Base-by-base conservation (phyloP, 2,113 vertebrate species). In the Phaethornis superciliosus region DNA sequence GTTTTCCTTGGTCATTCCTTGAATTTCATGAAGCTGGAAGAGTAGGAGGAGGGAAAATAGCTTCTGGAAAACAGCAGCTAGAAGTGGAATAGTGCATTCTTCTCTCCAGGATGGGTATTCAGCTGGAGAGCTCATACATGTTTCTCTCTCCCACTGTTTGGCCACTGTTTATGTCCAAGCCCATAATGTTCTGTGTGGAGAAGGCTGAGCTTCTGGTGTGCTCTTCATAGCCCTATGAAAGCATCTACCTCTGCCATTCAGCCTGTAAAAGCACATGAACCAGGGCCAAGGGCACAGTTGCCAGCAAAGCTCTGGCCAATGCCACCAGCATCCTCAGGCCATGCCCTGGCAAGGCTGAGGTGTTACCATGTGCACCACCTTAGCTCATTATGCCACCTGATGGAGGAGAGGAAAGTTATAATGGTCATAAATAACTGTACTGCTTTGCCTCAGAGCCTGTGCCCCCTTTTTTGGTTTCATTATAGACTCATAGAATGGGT, bases 391-490 rank as follows among this genome's bases (percentile, higher is more conserved):
- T 20, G 24, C 9, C 10, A 3, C 0, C 0, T 12, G 33, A 12
- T 12, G 30, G 40, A 64, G 10, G 18, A 69, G 15, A 88, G 15
- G 10, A 68, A 52, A 70, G 9, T 16, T 30, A 5, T n/a, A 6
- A 24, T 35, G 21, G 37, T 21, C 22, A 26, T 8, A 42, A 75
- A 54, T 65, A 62, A 15, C 35, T 62, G 3, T 10, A 17, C 14
- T 6, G 1, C 0, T 8, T 37, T 15, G 40, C 27, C 33, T n/a
- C 3, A 0, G 42, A 54, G 7, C 23, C 17, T 0, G 2, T 27
- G 63, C 33, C 14, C 27, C 33, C 14, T 23, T 65, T 65, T n/a
- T 35, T 0, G 15, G 28, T 49, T 49, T 23, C 22, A 49, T 49
- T 49, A 23, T 23, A 47, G 46, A 47, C 9, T 20, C 46, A 47